Conservation (phyloP, 2,797 vertebrate species). For the Columba guinea region DNA sequence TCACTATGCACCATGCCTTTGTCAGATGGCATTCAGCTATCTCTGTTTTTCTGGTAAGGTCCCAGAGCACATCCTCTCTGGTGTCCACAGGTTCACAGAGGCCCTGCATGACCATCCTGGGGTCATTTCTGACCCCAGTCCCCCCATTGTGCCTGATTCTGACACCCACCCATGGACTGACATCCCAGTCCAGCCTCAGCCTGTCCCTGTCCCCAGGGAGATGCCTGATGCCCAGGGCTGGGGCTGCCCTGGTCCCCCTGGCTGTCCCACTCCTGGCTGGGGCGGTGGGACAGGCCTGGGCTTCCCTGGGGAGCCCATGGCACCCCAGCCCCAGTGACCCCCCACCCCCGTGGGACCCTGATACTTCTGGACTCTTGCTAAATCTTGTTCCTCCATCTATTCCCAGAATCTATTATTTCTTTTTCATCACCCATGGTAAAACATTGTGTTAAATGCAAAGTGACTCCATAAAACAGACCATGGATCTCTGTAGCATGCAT, state of each 20-base stretch:
- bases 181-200: neutral
- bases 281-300: neutral
- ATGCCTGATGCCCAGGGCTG: fast-evolving
- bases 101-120: neutral
- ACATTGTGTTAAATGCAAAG: neutral
- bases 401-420: neutral
- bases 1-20: neutral
- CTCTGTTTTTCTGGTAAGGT: neutral
- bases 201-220: neutral
- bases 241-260: fast-evolving
- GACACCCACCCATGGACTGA: fast-evolving
- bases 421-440: neutral
- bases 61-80: neutral
- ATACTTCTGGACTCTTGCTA: neutral
- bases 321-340: neutral
- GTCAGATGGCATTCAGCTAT: neutral
- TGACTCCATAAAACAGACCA: neutral
- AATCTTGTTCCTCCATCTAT: neutral
- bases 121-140: neutral
- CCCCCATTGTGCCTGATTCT: fast-evolving
- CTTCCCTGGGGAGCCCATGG: neutral
- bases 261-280: neutral
- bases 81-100: neutral
- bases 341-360: fast-evolving
- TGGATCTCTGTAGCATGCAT: neutral